These are phyloP conservation scores for Pheosia tremula DNA, from an alignment of 2,888 invertebrate genomes.

Conservation along the genomic window DNA sequence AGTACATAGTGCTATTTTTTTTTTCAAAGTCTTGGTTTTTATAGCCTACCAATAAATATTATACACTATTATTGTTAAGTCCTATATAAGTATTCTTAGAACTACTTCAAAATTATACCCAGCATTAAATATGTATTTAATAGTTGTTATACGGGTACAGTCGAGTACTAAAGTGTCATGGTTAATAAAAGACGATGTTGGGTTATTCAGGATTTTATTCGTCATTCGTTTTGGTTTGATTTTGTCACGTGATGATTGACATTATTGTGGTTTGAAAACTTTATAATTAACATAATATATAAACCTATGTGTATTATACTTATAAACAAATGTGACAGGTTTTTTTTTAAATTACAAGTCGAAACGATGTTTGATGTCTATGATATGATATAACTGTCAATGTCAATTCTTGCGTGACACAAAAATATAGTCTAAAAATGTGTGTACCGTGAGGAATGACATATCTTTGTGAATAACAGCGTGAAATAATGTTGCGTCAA, in stretches of 20 bases:
- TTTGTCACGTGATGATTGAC: slow-evolving; percentile 34
- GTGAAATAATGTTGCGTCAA: slow-evolving; percentile 33
- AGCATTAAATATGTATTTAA: slow-evolving; percentile 19
- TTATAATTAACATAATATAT: not conserved
- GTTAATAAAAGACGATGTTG: slow-evolving; percentile 40
- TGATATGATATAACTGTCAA: not conserved
- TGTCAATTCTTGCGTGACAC: slow-evolving; percentile 10
- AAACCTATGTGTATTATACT: too few species aligned
- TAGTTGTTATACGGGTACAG: slow-evolving; percentile 59
- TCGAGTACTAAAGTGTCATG: slow-evolving; percentile 62
- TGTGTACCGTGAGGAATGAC: slow-evolving; percentile 53
- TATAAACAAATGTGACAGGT: too few species aligned
- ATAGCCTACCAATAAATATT: too few species aligned
- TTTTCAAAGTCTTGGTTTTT: too few species aligned
- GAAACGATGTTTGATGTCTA: not conserved
- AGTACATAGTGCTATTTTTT: too few species aligned
- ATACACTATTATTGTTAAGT: slow-evolving; percentile 12
- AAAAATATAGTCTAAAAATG: slow-evolving; percentile 40
- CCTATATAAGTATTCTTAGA: not conserved
- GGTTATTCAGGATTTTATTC: slow-evolving; percentile 37
- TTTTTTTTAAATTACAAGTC: too few species aligned
- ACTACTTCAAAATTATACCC: slow-evolving; percentile 24
- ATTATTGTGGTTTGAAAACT: not conserved
- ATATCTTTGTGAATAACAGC: slow-evolving; percentile 58
- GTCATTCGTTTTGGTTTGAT: slow-evolving; percentile 28